These are phyloP conservation scores for Tenodera sinensis DNA, from an alignment of 2,888 invertebrate species.

Conservation along the genomic window DNA sequence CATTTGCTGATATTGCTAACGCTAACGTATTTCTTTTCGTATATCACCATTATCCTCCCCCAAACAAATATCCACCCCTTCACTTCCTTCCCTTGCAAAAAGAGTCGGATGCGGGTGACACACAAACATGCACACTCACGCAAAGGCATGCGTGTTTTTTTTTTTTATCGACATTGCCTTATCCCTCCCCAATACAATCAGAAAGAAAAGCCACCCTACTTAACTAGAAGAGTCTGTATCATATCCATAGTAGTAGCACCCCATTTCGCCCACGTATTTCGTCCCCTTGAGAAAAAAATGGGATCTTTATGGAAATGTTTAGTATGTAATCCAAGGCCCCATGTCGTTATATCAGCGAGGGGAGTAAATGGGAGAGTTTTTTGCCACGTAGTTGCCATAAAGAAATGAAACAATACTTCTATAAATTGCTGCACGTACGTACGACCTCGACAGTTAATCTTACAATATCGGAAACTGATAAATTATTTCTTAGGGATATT, in stretches of 20 bases:
- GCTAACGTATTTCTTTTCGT: constrained; percentile 28
- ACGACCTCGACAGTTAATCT: background rate
- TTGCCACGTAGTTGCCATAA: background rate
- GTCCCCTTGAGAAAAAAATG: constrained; percentile 24
- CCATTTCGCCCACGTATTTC: constrained; percentile 7
- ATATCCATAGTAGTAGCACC: constrained; percentile 15
- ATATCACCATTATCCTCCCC: constrained; percentile 10
- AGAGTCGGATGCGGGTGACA: background rate
- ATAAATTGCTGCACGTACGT: background rate
- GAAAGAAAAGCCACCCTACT: constrained; percentile 28
- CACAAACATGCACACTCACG: background rate
- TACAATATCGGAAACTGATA: background rate
- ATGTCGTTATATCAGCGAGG: background rate
- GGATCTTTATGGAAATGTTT: constrained; percentile 34
- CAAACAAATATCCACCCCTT: background rate
- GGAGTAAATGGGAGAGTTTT: background rate
- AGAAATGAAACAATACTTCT: background rate
- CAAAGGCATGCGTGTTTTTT: constrained; percentile 22
- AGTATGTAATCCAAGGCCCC: constrained; percentile 28
- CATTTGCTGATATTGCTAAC: constrained; percentile 24
- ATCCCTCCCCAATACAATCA: constrained; percentile 25
- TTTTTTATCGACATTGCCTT: constrained; percentile 20
- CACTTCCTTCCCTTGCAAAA: constrained; percentile 8
- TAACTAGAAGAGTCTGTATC: constrained; percentile 21
- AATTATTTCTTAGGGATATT: background rate